phyloP scores from a whole-genome alignment of 2,797 vertebrate species.

The Myotis vivesi region DNA sequence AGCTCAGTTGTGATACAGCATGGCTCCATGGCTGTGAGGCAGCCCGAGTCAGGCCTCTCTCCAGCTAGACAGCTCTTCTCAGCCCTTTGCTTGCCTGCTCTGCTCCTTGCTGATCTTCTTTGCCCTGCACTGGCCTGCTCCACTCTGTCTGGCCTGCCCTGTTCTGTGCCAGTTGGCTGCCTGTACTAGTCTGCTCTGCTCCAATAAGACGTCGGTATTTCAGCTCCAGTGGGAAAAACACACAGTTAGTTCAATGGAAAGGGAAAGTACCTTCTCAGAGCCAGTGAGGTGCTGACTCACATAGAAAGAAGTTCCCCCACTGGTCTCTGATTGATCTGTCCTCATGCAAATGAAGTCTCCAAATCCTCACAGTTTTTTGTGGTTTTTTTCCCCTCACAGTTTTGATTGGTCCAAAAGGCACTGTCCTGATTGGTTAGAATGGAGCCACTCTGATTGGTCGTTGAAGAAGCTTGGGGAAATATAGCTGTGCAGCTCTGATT shows the following conservation, averaged over 20 bases:
- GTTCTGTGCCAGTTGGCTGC: neutral
- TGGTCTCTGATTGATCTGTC: neutral
- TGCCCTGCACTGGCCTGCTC: neutral
- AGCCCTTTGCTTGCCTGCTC: neutral
- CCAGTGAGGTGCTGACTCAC: neutral
- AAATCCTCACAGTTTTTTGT: neutral
- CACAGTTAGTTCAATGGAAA: neutral
- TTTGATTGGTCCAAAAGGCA: neutral
- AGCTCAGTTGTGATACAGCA: neutral
- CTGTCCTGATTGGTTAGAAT: neutral
- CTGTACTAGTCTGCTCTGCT: neutral
- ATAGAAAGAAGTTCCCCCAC: neutral
- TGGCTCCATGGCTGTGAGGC: neutral
- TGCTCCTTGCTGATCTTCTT: neutral
- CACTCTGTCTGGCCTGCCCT: neutral
- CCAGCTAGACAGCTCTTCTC: neutral
- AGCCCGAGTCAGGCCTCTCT: neutral
- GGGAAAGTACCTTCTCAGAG: neutral
- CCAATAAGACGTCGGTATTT: neutral
- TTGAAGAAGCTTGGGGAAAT: neutral
- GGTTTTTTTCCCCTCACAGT: neutral
- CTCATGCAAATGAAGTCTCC: neutral
- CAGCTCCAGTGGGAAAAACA: neutral
- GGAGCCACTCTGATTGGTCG: neutral
- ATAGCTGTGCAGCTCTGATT: neutral